Evolutionary conservation across 1,140 invertebrate genomes (phyloP).

Genomic region (Trachelipus rathkii): DNA sequence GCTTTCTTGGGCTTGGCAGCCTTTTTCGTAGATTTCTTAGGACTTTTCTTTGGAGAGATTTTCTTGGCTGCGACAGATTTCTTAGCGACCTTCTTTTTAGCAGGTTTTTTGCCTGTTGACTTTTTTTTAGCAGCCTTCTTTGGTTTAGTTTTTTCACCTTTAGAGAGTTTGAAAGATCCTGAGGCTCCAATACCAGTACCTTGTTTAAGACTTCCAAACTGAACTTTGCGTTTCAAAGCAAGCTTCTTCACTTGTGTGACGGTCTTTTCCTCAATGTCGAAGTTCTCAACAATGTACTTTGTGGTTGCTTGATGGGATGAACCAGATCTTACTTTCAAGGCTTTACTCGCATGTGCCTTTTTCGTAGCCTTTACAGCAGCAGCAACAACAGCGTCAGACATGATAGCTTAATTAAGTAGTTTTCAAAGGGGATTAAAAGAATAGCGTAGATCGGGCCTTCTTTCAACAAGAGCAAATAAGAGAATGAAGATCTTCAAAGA

Average conservation of each 20-base stretch:
- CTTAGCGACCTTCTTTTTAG: slow-evolving; percentile 17
- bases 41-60: slow-evolving; percentile 18
- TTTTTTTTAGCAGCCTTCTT: slow-evolving; percentile 30
- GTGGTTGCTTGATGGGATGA: slow-evolving; percentile 48
- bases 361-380: no score
- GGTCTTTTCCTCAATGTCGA: slow-evolving; percentile 45
- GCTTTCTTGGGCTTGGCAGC: slow-evolving; percentile 20
- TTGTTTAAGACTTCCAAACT: slow-evolving; percentile 45
- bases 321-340: slow-evolving; percentile 48
- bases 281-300: slow-evolving; percentile 48
- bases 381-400: no score
- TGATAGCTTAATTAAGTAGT: no score
- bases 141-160: slow-evolving; percentile 28
- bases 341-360: background rate
- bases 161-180: slow-evolving; percentile 45
- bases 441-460: no score
- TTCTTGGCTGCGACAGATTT: slow-evolving; percentile 38
- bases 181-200: slow-evolving; percentile 46
- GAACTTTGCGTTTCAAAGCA: slow-evolving; percentile 44
- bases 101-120: slow-evolving; percentile 40
- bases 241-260: slow-evolving; percentile 14
- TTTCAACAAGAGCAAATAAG: no score
- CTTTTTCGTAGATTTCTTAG: slow-evolving; percentile 35
- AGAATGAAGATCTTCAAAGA: no score
- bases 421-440: no score